phyloP scores from a whole-genome alignment of 2,888 invertebrate species.

The Koerneria pararmatus region DNA sequence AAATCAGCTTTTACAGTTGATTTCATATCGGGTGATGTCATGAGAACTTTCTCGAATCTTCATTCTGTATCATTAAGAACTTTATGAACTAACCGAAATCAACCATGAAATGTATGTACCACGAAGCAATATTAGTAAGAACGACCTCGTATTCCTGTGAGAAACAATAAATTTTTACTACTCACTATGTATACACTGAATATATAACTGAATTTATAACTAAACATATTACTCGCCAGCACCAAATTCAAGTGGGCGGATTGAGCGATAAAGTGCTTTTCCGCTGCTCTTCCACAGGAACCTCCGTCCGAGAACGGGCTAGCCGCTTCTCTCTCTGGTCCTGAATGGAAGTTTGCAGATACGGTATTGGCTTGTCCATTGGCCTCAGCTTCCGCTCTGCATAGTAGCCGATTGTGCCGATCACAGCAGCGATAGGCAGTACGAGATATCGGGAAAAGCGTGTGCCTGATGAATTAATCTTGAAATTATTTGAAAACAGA shows the following conservation, averaged over 20 bases:
- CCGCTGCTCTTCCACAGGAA: constrained; percentile 16
- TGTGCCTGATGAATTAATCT: constrained; percentile 10
- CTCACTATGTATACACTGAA: too few relatives aligned
- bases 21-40: too few relatives aligned
- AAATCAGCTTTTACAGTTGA: too few relatives aligned
- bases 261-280: constrained; percentile 15
- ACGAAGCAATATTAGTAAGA: too few relatives aligned
- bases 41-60: too few relatives aligned
- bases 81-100: too few relatives aligned
- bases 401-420: constrained; percentile 33
- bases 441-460: constrained; percentile 25
- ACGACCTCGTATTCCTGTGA: too few relatives aligned
- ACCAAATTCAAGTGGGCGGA: constrained; percentile 3
- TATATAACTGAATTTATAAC: too few relatives aligned
- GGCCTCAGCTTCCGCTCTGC: constrained; percentile 28
- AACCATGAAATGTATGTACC: too few relatives aligned
- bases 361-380: constrained; percentile 25
- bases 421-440: constrained; percentile 27
- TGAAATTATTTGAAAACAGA: not conserved
- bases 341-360: constrained; percentile 28
- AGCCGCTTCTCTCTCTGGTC: constrained; percentile 26
- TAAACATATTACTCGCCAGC: too few relatives aligned
- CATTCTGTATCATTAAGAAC: too few relatives aligned
- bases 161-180: too few relatives aligned
- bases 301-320: not conserved